These are phyloP conservation scores for Choristoneura rosaceana DNA, from an alignment of 2,888 invertebrate species.

Conservation along the genomic window DNA sequence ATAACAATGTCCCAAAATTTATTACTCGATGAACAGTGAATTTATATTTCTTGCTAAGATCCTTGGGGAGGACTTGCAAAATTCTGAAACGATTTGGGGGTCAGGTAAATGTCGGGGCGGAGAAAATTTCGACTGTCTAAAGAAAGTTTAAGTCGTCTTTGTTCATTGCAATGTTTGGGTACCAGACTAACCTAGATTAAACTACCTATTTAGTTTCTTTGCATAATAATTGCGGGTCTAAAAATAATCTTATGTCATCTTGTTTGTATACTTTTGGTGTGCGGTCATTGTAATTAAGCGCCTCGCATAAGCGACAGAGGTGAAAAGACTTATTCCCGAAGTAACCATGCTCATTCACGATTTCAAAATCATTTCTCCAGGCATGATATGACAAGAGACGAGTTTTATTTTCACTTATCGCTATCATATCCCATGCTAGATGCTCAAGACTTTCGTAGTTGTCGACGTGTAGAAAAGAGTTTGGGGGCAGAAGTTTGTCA, in stretches of 20 bases:
- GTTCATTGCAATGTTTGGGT: neutral
- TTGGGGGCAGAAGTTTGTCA: conserved; percentile 84
- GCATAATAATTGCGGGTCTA: conserved; percentile 51
- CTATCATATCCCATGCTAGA: conserved; percentile 81
- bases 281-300: conserved; percentile 86
- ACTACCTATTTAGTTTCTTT: conserved; percentile 9
- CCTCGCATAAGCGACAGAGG: conserved; percentile 88
- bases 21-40: conserved; percentile 61
- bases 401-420: conserved; percentile 68
- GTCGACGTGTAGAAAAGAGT: conserved; percentile 87
- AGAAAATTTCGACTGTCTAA: conserved; percentile 23
- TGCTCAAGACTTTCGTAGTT: conserved; percentile 79
- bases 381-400: conserved; percentile 77
- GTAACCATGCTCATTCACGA: conserved; percentile 89
- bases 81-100: conserved; percentile 56
- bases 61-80: conserved; percentile 55
- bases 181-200: neutral
- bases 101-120: conserved; percentile 45
- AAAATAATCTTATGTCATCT: conserved; percentile 52
- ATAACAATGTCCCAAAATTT: conserved; percentile 67
- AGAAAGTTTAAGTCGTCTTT: conserved; percentile 9
- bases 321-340: conserved; percentile 86
- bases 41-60: conserved; percentile 58
- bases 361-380: conserved; percentile 86
- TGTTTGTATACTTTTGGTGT: conserved; percentile 55